Base-by-base conservation (phyloP, 1,140 invertebrate genomes). In the Cyclina sinensis region DNA sequence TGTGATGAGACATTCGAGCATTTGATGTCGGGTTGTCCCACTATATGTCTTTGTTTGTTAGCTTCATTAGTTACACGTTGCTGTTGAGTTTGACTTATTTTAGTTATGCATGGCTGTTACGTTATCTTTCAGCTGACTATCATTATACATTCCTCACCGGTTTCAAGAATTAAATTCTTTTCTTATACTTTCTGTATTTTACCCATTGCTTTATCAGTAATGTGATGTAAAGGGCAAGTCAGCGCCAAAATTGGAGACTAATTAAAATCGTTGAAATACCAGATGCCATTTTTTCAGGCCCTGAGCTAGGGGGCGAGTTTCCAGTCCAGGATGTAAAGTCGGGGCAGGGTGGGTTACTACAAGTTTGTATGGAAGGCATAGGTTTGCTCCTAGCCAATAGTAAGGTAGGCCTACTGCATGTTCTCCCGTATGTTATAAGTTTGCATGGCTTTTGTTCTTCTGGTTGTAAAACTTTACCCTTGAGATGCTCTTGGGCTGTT, bases 291-390 rank as follows among this genome's bases (percentile, higher is more conserved):
- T 78, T 89, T 79, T 73, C 87, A 95, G 94, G 95, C 51, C 93
- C 93, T 62, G 99, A 99, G 95, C 96, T 99, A 21, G 99, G 99
- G 21, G 99, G 99, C 4, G 99, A 99, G 96, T 99, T 99, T 96
- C 99, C 99, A 0, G 98, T 99, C 32, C 98, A 99, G 95, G 99
- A 99, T 95, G 97, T 99, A 96, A 97, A 97, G 92, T 98, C 98
- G 2, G 98, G 98, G 35, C 98, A 99, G 96, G 99, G 99, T 74
- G 99, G 99, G 16, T 97, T 99, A 46, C 97, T 99, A 82, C 99
- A 99, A 97, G 99, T 99, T 93, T 99, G 99, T 97, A 99, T 99
- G 97, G 99, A 99, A 96, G 99, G 99, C 92, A 98, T 99, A 93
- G 98, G 98, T 91, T 97, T 99, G 88, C 97, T 99, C 88, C 99